A percentile compares a stretch with the other conserved stretches of the same genome.
Evolutionary conservation across 2,888 invertebrate genomes (phyloP).

Genomic region (Anticlea derivata): DNA sequence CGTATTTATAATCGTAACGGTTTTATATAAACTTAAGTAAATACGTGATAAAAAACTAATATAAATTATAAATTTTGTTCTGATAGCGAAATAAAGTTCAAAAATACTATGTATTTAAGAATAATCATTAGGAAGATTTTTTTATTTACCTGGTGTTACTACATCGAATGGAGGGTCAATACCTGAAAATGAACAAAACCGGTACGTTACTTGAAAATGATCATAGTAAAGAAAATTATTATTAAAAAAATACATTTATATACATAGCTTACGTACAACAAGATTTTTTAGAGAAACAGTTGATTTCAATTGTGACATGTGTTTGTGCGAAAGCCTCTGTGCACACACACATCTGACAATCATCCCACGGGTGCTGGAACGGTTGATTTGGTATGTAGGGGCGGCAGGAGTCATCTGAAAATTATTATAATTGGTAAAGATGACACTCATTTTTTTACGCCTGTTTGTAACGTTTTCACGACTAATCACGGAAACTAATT

Average conservation of each 20-base stretch:
- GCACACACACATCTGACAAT: slow-evolving; percentile 68
- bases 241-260: background rate
- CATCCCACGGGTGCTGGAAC: slow-evolving; percentile 76
- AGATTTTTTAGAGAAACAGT: slow-evolving; percentile 64
- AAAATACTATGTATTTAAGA: too few relatives aligned
- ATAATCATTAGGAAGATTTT: too few relatives aligned
- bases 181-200: slow-evolving; percentile 37
- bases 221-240: too few relatives aligned
- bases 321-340: slow-evolving; percentile 46
- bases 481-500: too few relatives aligned
- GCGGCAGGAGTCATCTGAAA: slow-evolving; percentile 61
- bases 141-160: slow-evolving; percentile 35
- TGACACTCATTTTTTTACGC: too few relatives aligned
- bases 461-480: too few relatives aligned
- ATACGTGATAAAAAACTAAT: too few relatives aligned
- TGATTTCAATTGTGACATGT: slow-evolving; percentile 61
- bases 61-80: too few relatives aligned
- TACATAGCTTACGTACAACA: slow-evolving; percentile 65
- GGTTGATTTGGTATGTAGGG: slow-evolving; percentile 61
- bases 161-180: slow-evolving; percentile 36
- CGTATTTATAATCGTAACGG: too few relatives aligned
- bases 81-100: too few relatives aligned
- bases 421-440: too few relatives aligned
- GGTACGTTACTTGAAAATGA: background rate
- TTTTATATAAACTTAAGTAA: too few relatives aligned